A percentile compares a stretch with the other conserved stretches of the same genome.
Evolutionary conservation across 2,888 invertebrate genomes (phyloP).

Genomic region (Rotaria sp.): DNA sequence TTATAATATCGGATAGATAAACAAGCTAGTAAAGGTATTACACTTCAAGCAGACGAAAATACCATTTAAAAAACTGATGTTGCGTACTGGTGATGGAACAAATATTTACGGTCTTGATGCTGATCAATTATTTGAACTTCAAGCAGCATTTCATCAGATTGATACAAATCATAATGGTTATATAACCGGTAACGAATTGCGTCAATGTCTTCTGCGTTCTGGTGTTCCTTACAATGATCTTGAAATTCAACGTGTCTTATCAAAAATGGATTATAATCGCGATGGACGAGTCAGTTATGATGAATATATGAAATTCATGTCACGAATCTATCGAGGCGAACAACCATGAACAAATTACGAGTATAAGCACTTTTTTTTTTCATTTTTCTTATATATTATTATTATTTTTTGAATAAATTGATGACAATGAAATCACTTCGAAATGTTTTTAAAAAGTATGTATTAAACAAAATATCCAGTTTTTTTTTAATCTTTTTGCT

Average conservation of each 20-base stretch:
- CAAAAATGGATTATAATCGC: neutral
- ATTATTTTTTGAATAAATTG: neutral
- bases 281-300: conserved; percentile 11
- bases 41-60: neutral
- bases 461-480: no score
- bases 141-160: neutral
- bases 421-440: no score
- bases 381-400: neutral
- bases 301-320: neutral
- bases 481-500: no score
- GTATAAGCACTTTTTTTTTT: neutral
- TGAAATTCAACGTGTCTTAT: neutral
- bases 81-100: neutral
- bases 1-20: neutral
- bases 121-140: neutral
- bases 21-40: neutral
- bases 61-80: neutral
- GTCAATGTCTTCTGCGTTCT: neutral
- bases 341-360: neutral
- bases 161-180: conserved; percentile 7
- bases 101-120: neutral
- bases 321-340: neutral
- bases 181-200: neutral
- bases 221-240: neutral
- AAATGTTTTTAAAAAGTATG: no score